Percentiles rank a stretch among this genome's conserved stretches.
phyloP scores from a whole-genome alignment of 92 coral and sea anemone species.

The Phymanthus crucifer region DNA sequence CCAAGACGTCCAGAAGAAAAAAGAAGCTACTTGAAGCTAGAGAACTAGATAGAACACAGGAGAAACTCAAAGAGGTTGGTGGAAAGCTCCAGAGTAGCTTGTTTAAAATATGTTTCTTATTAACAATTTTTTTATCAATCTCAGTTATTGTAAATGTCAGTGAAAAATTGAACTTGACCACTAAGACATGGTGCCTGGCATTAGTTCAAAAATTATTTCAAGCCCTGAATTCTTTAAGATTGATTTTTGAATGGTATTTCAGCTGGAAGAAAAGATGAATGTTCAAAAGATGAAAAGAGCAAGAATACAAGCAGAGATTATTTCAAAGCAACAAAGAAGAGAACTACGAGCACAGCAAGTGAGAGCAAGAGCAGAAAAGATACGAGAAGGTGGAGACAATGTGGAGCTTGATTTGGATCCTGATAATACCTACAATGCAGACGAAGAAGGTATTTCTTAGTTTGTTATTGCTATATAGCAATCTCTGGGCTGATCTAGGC shows the following conservation, averaged over 20 bases:
- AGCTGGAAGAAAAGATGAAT: slow-evolving; percentile 69
- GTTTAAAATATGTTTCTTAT: not conserved
- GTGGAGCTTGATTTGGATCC: slow-evolving; percentile 64
- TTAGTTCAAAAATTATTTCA: too few relatives aligned
- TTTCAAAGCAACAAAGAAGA: slow-evolving; percentile 68
- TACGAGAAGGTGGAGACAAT: slow-evolving; percentile 67
- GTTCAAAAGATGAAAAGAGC: slow-evolving; percentile 76
- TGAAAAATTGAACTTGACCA: too few relatives aligned
- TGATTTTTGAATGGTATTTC: not conserved
- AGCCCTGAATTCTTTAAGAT: too few relatives aligned
- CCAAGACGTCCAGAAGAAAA: slow-evolving; percentile 70
- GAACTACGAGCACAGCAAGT: slow-evolving; percentile 83
- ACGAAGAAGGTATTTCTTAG: slow-evolving; percentile 59
- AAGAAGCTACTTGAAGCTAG: slow-evolving; percentile 77
- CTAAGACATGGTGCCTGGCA: too few relatives aligned
- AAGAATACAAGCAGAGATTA: slow-evolving; percentile 61
- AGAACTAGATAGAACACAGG: slow-evolving; percentile 71
- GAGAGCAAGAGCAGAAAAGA: slow-evolving; percentile 60
- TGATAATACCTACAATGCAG: slow-evolving; percentile 87
- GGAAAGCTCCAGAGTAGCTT: not conserved
- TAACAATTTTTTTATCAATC: too few relatives aligned
- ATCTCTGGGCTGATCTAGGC: too few relatives aligned
- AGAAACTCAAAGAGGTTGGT: slow-evolving; percentile 52
- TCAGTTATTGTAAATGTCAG: too few relatives aligned
- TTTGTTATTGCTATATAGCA: not conserved